Conservation (phyloP, 1,140 invertebrate species). For the Ditylenchus dipsaci region DNA sequence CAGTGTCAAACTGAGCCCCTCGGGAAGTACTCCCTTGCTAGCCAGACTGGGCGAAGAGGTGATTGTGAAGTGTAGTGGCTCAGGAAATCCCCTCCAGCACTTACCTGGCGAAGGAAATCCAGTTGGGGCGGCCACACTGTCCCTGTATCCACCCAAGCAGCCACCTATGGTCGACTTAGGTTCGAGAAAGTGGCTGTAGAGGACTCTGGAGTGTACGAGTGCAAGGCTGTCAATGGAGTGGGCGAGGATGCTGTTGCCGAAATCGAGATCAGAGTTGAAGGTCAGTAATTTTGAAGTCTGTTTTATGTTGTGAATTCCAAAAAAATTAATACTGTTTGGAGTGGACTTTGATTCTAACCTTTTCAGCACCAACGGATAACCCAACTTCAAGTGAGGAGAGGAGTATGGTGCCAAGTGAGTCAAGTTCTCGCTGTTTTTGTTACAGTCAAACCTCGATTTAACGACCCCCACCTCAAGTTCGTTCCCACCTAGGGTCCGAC, state of each 20-base stretch:
- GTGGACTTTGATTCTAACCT: not conserved
- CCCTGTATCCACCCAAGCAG: slow-evolving; percentile 1
- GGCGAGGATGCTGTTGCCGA: not conserved
- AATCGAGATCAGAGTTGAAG: slow-evolving; percentile 17
- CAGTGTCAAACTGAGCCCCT: slow-evolving; percentile 7
- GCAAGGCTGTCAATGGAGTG: slow-evolving; percentile 17
- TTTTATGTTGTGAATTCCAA: not conserved
- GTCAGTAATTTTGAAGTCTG: slow-evolving; percentile 5
- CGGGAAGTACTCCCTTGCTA: slow-evolving; percentile 3
- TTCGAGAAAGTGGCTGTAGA: not conserved
- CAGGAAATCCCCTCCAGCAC: slow-evolving; percentile 19
- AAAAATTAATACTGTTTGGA: no score
- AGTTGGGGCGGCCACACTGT: not conserved
- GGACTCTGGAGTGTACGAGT: slow-evolving; percentile 21
- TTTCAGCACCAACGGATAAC: not conserved
- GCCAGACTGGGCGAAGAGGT: slow-evolving; percentile 17
- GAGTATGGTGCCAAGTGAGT: not conserved
- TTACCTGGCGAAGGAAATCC: slow-evolving; percentile 13
- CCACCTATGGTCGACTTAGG: slow-evolving; percentile 22
- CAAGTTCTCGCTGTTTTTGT: no score
- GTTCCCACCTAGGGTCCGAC: no score
- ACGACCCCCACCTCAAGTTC: no score
- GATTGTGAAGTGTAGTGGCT: slow-evolving; percentile 9
- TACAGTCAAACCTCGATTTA: no score
- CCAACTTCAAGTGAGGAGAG: not conserved